Evolutionary conservation across 2,888 invertebrate genomes (phyloP).

Genomic region (Drosophila sordidula): DNA sequence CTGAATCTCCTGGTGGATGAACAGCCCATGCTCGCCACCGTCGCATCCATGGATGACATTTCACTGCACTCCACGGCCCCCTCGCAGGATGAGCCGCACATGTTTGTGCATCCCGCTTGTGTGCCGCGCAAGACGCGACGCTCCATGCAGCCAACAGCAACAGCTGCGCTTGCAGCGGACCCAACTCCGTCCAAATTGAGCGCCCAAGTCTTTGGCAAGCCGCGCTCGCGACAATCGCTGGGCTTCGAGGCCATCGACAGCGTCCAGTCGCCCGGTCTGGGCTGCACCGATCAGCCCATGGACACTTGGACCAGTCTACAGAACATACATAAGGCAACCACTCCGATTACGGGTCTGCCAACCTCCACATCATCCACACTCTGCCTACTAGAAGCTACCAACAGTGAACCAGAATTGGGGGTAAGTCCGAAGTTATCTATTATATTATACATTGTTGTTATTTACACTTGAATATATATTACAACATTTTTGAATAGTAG

Average conservation of each 20-base stretch:
- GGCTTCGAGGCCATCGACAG: constrained; percentile 78
- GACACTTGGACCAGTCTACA: constrained; percentile 88
- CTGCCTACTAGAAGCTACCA: constrained; percentile 85
- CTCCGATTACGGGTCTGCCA: constrained; percentile 30
- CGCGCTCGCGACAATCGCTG: constrained; percentile 66
- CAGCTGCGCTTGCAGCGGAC: constrained; percentile 6
- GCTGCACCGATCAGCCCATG: constrained; percentile 57
- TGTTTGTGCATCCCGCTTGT: constrained; percentile 72
- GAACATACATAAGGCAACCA: constrained; percentile 85
- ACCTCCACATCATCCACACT: constrained; percentile 49
- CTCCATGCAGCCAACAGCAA: constrained; percentile 56
- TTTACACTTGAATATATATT: not conserved
- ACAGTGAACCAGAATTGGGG: constrained; percentile 89
- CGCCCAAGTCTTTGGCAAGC: constrained; percentile 87
- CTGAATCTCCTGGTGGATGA: constrained; percentile 84
- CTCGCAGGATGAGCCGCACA: constrained; percentile 63
- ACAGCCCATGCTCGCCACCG: constrained; percentile 42
- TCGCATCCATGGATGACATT: constrained; percentile 87
- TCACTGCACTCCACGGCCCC: constrained; percentile 85
- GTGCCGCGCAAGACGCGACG: constrained; percentile 62
- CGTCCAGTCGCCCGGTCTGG: constrained; percentile 39
- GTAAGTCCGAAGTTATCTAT: constrained; percentile 79
- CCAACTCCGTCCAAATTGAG: constrained; percentile 86
- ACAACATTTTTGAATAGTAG: not conserved
- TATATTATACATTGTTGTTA: not conserved